Evolutionary conservation across 2,797 vertebrate genomes (phyloP), one percentile per base, ranked within the genome.

Genomic region (Helicolenus hilgendorfi): DNA sequence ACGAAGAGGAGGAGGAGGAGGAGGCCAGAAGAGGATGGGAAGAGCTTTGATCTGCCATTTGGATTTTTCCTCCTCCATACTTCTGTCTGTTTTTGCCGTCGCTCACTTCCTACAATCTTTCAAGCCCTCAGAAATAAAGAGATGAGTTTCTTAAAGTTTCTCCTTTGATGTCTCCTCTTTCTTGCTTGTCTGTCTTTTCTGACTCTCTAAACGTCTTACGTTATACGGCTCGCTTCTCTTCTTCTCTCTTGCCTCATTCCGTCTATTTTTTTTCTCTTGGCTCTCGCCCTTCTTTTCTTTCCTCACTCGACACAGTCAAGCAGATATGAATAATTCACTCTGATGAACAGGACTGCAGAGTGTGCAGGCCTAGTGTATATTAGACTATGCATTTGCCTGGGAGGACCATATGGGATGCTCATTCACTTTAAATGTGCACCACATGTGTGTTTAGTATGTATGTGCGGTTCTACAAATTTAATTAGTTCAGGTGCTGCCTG

Each of bases 241-340:
- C 74, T 67, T 62, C 68, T 27, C 22, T 83, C 68, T 86, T 78
- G 49, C 77, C 74, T 91, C 45, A 41, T 84, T 89, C 68, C 4
- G 1, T 79, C 83, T 86, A 18, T 58, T 81, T 85, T 79, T 87
- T 64, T 62, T 60, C 64, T 65, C 60, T 68, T 67, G 18, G 67
- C 77, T 89, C 70, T 73, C 78, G 31, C 15, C 55, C 22, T 49
- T 58, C 58, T 81, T 79, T 75, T 84, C 77, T 89, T 83, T 86
- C 67, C 45, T 74, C 79, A 85, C 76, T 81, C 69, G 14, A 72
- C 8, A 88, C 72, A 88, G 78, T 91, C 67, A 63, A 84, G 91
- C 86, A 81, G 79, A 87, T 79, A 96, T 96, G 81, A 96, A 97
- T 97, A 94, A 96, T 97, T 97, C 94, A 96, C 92, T 94, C 90